phyloP scores from a whole-genome alignment of 2,888 invertebrate genomes.

The Blera fallax region DNA sequence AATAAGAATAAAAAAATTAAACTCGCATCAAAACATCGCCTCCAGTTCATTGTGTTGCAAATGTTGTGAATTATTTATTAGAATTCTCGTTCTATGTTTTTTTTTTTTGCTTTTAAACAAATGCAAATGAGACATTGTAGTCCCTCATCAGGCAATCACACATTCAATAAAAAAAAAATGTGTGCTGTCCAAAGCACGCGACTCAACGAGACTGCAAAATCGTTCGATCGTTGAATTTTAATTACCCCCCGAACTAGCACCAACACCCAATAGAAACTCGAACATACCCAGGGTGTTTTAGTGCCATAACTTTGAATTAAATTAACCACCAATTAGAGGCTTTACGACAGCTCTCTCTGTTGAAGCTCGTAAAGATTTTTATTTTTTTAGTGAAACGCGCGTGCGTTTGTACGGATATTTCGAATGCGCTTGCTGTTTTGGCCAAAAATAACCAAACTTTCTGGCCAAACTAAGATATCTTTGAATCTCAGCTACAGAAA shows the following conservation, averaged over 20 bases:
- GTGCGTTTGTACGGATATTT: background rate
- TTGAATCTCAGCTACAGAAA: background rate
- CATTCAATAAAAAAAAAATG: background rate
- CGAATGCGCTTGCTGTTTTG: background rate
- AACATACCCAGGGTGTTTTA: background rate
- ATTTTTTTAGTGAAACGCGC: background rate
- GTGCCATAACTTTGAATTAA: conserved; percentile 37
- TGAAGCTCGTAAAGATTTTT: conserved; percentile 8
- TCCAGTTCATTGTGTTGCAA: background rate
- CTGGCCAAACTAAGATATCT: conserved; percentile 1
- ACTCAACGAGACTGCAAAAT: conserved; percentile 17
- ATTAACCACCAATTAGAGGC: conserved; percentile 55
- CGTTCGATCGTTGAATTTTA: conserved; percentile 29
- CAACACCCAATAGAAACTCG: background rate
- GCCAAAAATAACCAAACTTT: conserved; percentile 26
- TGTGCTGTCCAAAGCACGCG: conserved; percentile 38
- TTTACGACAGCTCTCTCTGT: conserved; percentile 4
- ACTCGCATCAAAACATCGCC: background rate
- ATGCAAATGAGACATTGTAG: conserved; percentile 25
- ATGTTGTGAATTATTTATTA: conserved; percentile 17
- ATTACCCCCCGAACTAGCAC: background rate
- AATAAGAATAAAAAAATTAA: background rate
- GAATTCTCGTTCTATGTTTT: background rate
- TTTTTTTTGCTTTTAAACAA: background rate
- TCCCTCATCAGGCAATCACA: background rate